Base-by-base conservation (phyloP, 2,888 invertebrate species). In the Rotaria magnacalcarata region DNA sequence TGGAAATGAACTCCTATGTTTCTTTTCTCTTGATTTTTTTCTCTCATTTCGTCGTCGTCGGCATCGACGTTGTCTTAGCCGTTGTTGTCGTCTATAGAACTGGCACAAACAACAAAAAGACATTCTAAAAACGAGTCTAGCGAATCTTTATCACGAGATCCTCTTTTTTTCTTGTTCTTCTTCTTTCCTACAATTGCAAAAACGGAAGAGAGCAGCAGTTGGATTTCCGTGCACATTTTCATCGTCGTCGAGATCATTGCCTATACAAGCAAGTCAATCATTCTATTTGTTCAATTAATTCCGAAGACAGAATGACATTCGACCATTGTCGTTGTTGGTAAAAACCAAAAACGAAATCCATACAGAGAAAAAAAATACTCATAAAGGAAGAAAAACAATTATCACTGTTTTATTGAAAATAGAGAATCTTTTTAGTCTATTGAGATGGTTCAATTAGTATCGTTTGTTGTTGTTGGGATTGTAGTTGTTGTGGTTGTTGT, bases 231-330 rank as follows among this genome's bases (percentile, higher is more conserved):
- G 67, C 67, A 67, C 67, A 67, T 27, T 67, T 27, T 41, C 34
- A 34, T 67, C 67, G 6, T 67, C 27, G 34, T 67, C 34, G 34
- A 67, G 67, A 67, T 67, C 67, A 67, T 67, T 34, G 19, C 34
- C 19, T 34, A 67, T 4, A 41, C 34, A 67, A 67, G 67, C 67
- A 67, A 67, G 67, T 67, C 19, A 27, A 19, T 67, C 67, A 34
- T 34, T 67, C 67, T 67, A 67, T 67, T 67, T 67, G 67, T 67
- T 67, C 67, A 67, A 67, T 67, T 67, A 67, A 67, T 67, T 67
- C 34, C 2, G 16, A 67, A 67, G 41, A 41, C 11, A 34, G 67
- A 67, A 67, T 67, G 67, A 67, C 34, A 67, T 16, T 67, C 67
- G 67, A 67, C 19, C 67, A 67, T 67, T 19, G 67, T 41, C 67